Evolutionary conservation across 1,140 invertebrate species (phyloP), one percentile per base, ranked within the genome.

Genomic region (Panagrolaimus sp.): DNA sequence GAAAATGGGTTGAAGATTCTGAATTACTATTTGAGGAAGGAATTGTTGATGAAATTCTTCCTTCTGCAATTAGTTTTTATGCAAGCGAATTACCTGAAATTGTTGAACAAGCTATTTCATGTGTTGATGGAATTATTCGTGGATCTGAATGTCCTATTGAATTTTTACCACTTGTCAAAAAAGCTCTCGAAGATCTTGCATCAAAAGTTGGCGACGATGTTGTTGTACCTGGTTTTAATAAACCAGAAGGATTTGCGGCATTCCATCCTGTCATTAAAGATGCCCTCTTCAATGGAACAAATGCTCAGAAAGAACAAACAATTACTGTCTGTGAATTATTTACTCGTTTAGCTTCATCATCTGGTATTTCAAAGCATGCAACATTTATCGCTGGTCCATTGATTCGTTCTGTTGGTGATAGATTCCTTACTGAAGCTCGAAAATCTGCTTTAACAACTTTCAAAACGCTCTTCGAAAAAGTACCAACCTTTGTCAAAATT

Each of bases 1-100:
- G 51, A 20, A 57, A 57, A 27, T 57, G 51, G 51, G 51, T 57
- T 27, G 51, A 57, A 20, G 20, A 57, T 27, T 57, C 51, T 27
- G 20, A 27, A 16, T 20, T 27, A 0, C 11, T 57, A 11, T 57
- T 57, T 27, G 51, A 57, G 9, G 51, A 57, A 25, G 51, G 20
- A 20, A 27, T 57, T 20, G n/a, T 57, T 13, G 51, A 57, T 57
- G 51, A 57, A 20, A 57, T 57, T 57, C n/a, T 57, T 20, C 51
- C 20, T 13, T 14, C 51, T 2, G 51, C 51, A 11, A 20, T 57
- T 27, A 16, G 51, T 4, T 13, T 57, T 20, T 57, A 57, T 23
- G 51, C 51, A 11, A 20, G 20, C 20, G n/a, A 57, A 4, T 57
- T 16, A 9, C 20, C 51, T 57, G 51, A 57, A 11, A 27, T 57